Evolutionary conservation across 2,888 invertebrate species (phyloP).

Genomic region (Cantharis nigra): DNA sequence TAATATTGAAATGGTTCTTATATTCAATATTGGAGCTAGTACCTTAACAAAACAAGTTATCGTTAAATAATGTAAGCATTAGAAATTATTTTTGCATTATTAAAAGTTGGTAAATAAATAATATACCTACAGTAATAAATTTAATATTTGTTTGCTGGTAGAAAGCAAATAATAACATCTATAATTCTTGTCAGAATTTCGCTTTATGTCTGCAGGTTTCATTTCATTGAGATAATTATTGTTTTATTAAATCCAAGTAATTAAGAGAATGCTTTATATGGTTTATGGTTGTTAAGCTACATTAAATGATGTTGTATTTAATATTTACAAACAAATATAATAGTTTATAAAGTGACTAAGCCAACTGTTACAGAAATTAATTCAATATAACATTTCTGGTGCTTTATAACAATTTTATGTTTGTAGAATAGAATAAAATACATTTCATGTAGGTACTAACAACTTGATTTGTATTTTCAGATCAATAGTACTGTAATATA

Average conservation of each 20-base stretch:
- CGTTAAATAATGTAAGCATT: background rate
- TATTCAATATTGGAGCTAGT: background rate
- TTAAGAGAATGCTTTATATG: background rate
- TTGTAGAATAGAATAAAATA: background rate
- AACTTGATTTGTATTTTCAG: background rate
- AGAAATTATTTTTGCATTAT: background rate
- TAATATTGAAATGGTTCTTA: background rate
- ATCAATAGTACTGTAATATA: background rate
- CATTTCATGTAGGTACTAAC: background rate
- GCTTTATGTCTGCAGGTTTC: background rate
- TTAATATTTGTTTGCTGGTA: background rate
- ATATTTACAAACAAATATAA: background rate
- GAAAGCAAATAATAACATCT: background rate
- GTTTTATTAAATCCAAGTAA: background rate
- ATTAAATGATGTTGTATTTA: background rate
- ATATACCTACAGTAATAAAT: no score
- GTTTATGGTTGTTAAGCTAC: background rate
- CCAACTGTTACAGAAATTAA: background rate
- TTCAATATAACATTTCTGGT: background rate
- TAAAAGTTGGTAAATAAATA: no score
- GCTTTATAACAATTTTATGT: background rate
- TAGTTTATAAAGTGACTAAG: background rate
- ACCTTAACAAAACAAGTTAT: background rate
- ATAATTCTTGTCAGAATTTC: background rate
- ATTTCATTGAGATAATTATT: background rate